These are phyloP conservation scores for Andrena chrysosceles DNA, from an alignment of 2,888 invertebrate species.

Conservation along the genomic window DNA sequence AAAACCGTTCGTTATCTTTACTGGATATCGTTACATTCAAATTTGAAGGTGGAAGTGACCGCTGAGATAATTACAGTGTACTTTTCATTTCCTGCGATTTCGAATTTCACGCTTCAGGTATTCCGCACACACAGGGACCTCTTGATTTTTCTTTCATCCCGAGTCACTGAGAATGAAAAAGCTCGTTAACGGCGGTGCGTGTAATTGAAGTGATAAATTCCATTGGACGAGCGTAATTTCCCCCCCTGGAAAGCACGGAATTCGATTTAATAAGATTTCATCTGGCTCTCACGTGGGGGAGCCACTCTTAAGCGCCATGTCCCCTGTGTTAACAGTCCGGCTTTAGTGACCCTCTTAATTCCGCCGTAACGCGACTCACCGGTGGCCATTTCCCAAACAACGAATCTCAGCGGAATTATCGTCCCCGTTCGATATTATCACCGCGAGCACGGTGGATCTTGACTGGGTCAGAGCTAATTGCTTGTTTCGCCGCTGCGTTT, in stretches of 20 bases:
- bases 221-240: conserved; percentile 4
- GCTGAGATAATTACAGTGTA: too few relatives aligned
- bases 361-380: background rate
- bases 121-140: background rate
- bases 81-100: too few relatives aligned
- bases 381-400: background rate
- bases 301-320: background rate
- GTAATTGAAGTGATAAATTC: conserved; percentile 27
- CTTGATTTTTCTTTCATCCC: background rate
- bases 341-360: conserved; percentile 26
- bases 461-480: conserved; percentile 32
- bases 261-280: conserved; percentile 43
- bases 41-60: too few relatives aligned
- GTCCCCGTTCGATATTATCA: conserved; percentile 24
- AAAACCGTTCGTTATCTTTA: too few relatives aligned
- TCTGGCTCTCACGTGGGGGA: background rate
- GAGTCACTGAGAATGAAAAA: background rate
- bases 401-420: conserved; percentile 32
- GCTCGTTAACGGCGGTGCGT: conserved; percentile 17
- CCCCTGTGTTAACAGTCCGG: conserved; percentile 22
- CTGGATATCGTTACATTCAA: too few relatives aligned
- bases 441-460: background rate
- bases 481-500: conserved; percentile 32
- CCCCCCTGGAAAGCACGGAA: background rate
- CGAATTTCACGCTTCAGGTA: too few relatives aligned